These are phyloP conservation scores for Ailurus styani DNA, from an alignment of 2,113 vertebrate genomes.

Conservation along the genomic window DNA sequence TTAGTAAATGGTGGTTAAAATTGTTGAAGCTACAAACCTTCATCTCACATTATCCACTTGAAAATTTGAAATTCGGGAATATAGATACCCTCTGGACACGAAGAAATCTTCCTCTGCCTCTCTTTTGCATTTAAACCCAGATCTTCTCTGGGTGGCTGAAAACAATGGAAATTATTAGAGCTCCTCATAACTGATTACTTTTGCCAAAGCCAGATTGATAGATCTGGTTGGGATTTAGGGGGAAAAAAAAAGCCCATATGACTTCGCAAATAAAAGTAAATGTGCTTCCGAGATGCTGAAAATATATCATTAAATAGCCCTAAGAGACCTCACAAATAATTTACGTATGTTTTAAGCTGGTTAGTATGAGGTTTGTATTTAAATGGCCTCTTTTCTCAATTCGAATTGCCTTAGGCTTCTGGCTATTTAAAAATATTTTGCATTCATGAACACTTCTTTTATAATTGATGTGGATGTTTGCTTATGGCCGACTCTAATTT, in stretches of 20 bases:
- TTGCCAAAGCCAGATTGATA: not conserved
- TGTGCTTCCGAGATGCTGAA: not conserved
- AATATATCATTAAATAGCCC: not conserved
- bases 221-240: not conserved
- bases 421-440: conserved; percentile 34
- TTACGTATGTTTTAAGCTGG: not conserved
- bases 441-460: conserved; percentile 24
- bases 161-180: not conserved
- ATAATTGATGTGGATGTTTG: conserved; percentile 36
- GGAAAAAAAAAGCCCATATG: not conserved
- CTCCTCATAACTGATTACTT: not conserved
- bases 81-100: not conserved
- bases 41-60: not conserved
- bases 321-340: not conserved
- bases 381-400: not conserved
- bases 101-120: not conserved
- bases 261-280: conserved; percentile 7
- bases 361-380: conserved; percentile 14
- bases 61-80: not conserved
- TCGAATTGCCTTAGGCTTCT: not conserved
- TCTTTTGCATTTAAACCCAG: not conserved
- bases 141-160: not conserved
- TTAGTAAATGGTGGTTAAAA: not conserved
- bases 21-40: not conserved
- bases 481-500: conserved; percentile 15